These are phyloP conservation scores for Eupithecia insigniata DNA, from an alignment of 2,888 invertebrate genomes.

Conservation along the genomic window DNA sequence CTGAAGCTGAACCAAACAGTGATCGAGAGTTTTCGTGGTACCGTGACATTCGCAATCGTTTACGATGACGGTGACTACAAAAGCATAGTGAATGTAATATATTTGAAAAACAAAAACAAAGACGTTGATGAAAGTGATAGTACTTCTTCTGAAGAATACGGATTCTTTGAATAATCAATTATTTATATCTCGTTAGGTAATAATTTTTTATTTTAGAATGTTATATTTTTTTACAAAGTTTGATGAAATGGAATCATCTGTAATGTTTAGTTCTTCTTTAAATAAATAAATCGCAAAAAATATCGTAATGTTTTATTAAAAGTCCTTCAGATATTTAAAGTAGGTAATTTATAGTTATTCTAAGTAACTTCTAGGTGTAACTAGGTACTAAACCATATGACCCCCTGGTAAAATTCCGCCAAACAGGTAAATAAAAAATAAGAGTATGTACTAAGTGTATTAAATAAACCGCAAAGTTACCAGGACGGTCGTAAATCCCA, in stretches of 20 bases:
- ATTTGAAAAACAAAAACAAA: constrained; percentile 11
- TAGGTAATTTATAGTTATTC: neutral
- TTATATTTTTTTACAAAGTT: neutral
- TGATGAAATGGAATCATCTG: neutral
- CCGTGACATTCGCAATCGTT: neutral
- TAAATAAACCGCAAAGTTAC: neutral
- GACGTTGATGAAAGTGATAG: neutral
- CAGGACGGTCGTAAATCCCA: constrained; percentile 13
- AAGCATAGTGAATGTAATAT: neutral
- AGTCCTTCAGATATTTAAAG: neutral
- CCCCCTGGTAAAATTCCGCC: neutral
- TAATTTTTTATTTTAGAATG: neutral
- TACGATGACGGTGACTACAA: neutral
- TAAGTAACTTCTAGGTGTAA: neutral
- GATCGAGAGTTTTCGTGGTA: neutral
- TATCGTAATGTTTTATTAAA: too few species aligned
- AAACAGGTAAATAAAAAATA: neutral
- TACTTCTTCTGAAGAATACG: neutral
- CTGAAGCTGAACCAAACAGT: constrained; percentile 9
- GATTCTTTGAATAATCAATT: neutral
- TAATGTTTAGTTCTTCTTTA: neutral
- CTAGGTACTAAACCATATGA: neutral
- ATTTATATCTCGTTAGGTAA: neutral
- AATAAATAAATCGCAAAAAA: neutral
- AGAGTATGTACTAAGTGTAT: neutral